A percentile compares a stretch with the other conserved stretches of the same genome.
Conservation (phyloP, 2,888 invertebrate species). For the Standfussiana lucernea region DNA sequence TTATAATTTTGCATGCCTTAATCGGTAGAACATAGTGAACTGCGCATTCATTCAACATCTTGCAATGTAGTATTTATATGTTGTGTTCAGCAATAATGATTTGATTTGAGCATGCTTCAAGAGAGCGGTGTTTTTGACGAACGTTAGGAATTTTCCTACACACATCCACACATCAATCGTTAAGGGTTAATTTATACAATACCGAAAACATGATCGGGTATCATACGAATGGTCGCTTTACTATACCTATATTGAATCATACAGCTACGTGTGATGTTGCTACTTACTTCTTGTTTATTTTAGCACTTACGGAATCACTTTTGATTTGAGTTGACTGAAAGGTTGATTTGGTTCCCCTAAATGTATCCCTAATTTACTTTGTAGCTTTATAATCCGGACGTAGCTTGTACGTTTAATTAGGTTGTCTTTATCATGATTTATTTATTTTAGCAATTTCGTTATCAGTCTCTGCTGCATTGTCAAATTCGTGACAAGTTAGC, state of each 20-base stretch:
- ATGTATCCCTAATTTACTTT: background rate
- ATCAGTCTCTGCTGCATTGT: slow-evolving; percentile 1
- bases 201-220: slow-evolving; percentile 27
- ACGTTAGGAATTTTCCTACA: background rate
- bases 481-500: slow-evolving; percentile 1
- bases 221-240: slow-evolving; percentile 22
- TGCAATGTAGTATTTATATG: too few species aligned
- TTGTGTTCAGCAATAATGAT: too few species aligned
- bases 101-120: background rate
- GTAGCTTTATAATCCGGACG: background rate
- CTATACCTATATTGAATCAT: slow-evolving; percentile 25
- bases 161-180: background rate
- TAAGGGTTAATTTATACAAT: background rate
- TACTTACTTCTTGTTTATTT: slow-evolving; percentile 47
- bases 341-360: slow-evolving; percentile 3
- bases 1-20: too few species aligned
- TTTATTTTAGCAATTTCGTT: background rate
- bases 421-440: background rate
- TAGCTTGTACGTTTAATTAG: background rate
- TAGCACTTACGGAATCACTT: background rate
- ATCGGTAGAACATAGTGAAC: too few species aligned
- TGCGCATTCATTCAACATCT: too few species aligned
- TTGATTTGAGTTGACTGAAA: background rate
- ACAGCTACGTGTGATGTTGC: background rate
- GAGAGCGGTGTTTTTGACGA: background rate